Evolutionary conservation across 2,113 vertebrate species (phyloP).

Genomic region (Misgurnus anguillicaudatus): DNA sequence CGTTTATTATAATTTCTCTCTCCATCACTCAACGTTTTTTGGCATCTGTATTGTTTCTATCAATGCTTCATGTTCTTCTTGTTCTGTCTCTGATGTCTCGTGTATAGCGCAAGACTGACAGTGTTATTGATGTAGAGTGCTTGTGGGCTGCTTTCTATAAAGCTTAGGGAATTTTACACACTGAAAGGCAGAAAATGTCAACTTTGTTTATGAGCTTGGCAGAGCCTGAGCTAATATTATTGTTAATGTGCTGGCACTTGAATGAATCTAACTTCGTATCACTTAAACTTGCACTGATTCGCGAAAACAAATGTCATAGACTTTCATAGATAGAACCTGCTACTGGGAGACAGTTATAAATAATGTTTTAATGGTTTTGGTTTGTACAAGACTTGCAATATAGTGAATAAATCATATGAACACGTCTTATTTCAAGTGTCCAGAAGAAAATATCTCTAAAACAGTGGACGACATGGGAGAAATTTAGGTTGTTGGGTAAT

Average conservation of each 20-base stretch:
- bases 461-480: too few relatives aligned
- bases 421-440: too few relatives aligned
- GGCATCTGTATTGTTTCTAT: constrained; percentile 35
- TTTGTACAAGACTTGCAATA: too few relatives aligned
- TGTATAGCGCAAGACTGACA: constrained; percentile 23
- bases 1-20: constrained; percentile 13
- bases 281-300: constrained; percentile 9
- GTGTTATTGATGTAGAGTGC: constrained; percentile 18
- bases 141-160: constrained; percentile 31
- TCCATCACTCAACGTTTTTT: constrained; percentile 17
- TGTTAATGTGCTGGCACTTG: constrained; percentile 25
- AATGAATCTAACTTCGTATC: constrained; percentile 19
- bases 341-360: too few relatives aligned
- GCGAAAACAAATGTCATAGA: background rate
- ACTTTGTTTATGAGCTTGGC: background rate
- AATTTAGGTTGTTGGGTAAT: too few relatives aligned
- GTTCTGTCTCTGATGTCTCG: constrained; percentile 25
- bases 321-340: background rate
- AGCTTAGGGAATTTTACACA: constrained; percentile 25
- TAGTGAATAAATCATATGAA: too few relatives aligned
- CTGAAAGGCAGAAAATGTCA: constrained; percentile 35
- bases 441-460: too few relatives aligned
- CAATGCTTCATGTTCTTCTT: constrained; percentile 1
- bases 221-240: constrained; percentile 30
- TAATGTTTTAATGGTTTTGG: too few relatives aligned